Evolutionary conservation across 2,888 invertebrate genomes (phyloP).

Genomic region (Erebia aethiops): DNA sequence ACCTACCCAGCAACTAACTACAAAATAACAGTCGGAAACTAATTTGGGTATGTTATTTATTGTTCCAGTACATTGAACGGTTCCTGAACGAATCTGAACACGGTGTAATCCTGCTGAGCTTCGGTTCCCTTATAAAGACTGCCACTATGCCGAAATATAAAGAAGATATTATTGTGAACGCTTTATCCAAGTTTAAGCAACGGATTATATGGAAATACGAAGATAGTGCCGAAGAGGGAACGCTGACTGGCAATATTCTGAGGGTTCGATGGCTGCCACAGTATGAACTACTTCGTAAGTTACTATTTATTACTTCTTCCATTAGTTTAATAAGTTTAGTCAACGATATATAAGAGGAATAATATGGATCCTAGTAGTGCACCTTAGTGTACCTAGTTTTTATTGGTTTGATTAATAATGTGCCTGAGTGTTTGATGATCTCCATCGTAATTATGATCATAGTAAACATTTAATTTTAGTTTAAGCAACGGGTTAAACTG

Average conservation of each 20-base stretch:
- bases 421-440: not conserved
- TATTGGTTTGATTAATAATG: not conserved
- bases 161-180: constrained; percentile 83
- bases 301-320: not conserved
- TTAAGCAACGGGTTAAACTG: constrained; percentile 89
- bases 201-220: constrained; percentile 92
- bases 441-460: constrained; percentile 56
- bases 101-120: constrained; percentile 89
- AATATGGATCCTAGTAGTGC: not conserved
- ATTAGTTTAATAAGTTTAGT: not conserved
- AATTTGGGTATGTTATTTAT: not conserved
- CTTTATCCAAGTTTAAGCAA: constrained; percentile 85
- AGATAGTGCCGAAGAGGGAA: constrained; percentile 71
- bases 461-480: constrained; percentile 83
- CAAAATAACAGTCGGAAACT: too few species aligned
- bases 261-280: constrained; percentile 88
- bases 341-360: not conserved
- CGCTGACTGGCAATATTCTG: constrained; percentile 77
- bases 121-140: constrained; percentile 90
- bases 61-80: constrained; percentile 80
- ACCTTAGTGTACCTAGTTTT: not conserved
- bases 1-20: too few species aligned
- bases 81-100: constrained; percentile 86
- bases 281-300: constrained; percentile 87
- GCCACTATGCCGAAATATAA: constrained; percentile 85